phyloP scores from a whole-genome alignment of 2,888 invertebrate genomes.

The Trachelus tabidus region DNA sequence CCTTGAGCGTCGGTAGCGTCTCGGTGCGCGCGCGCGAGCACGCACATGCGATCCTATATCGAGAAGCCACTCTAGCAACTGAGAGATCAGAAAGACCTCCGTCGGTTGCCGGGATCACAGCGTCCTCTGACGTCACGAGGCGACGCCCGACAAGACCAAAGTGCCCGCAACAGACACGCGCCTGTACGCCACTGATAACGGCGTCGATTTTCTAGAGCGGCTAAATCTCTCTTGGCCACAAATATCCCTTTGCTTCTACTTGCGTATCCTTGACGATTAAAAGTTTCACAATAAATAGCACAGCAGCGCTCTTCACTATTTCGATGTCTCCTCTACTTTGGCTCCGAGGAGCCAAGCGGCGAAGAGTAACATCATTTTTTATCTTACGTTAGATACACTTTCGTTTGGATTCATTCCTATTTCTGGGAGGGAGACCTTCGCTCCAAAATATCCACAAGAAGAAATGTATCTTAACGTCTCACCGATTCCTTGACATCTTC shows the following conservation, averaged over 20 bases:
- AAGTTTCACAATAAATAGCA: background rate
- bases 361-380: background rate
- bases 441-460: slow-evolving; percentile 13
- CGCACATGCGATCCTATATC: slow-evolving; percentile 17
- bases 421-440: slow-evolving; percentile 18
- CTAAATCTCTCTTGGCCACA: slow-evolving; percentile 34
- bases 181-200: slow-evolving; percentile 36
- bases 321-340: background rate
- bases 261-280: background rate
- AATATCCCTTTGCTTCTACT: slow-evolving; percentile 36
- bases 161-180: slow-evolving; percentile 39
- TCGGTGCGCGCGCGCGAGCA: slow-evolving; percentile 17
- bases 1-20: slow-evolving; percentile 28
- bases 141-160: slow-evolving; percentile 46
- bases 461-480: background rate
- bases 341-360: background rate
- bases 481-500: background rate
- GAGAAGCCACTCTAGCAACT: slow-evolving; percentile 15
- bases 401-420: background rate
- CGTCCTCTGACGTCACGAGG: slow-evolving; percentile 44
- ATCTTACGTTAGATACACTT: background rate
- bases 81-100: background rate
- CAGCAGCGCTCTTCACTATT: background rate
- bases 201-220: slow-evolving; percentile 35
- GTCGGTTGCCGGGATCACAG: background rate